A percentile compares a stretch with the other conserved stretches of the same genome.
These are phyloP conservation scores for Gymnocypris eckloni DNA, from an alignment of 2,797 vertebrate genomes.

Conservation along the genomic window DNA sequence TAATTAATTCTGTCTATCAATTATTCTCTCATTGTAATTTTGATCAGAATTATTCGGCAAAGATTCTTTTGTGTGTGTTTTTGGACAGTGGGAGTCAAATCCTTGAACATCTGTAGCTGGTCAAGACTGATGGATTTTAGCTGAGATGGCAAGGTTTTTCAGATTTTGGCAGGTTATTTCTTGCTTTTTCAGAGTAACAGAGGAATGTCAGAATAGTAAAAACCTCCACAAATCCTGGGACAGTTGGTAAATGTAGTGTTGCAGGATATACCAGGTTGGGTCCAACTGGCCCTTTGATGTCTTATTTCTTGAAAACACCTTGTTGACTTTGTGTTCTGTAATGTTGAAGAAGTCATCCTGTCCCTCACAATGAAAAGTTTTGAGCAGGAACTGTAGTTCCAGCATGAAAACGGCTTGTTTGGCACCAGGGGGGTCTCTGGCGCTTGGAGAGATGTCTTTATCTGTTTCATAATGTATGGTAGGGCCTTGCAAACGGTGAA, in stretches of 20 bases:
- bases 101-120: not conserved
- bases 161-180: not conserved
- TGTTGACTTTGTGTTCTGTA: not conserved
- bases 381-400: not conserved
- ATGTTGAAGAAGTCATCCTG: not conserved
- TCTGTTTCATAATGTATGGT: not conserved
- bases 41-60: not conserved
- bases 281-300: not conserved
- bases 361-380: conserved; percentile 1
- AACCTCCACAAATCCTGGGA: not conserved
- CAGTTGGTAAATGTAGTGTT: not conserved
- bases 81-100: not conserved
- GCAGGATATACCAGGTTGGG: not conserved
- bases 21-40: not conserved
- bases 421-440: conserved; percentile 21
- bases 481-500: not conserved
- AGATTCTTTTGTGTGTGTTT: not conserved
- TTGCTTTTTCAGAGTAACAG: not conserved
- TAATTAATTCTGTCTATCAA: not conserved
- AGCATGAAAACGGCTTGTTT: conserved; percentile 9
- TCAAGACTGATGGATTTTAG: not conserved
- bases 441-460: not conserved
- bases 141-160: not conserved
- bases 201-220: not conserved
- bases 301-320: not conserved